Evolutionary conservation across 1,140 invertebrate species (phyloP).

Genomic region (Oscheius sp.): DNA sequence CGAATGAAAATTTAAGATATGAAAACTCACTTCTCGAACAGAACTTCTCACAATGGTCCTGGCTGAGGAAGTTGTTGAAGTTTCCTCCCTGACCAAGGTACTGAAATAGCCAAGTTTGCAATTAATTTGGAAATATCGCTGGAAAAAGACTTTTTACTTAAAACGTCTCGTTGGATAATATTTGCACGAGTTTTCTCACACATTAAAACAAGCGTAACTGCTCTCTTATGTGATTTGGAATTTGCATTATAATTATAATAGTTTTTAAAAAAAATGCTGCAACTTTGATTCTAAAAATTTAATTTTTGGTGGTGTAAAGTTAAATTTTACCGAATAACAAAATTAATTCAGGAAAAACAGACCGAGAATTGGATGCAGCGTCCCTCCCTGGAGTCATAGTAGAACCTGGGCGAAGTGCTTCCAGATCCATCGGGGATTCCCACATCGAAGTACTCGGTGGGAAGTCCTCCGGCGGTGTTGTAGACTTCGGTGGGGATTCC

Average conservation of each 20-base stretch:
- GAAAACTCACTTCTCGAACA: conserved; percentile 57
- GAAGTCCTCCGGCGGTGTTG: conserved; percentile 59
- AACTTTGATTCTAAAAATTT: too few relatives aligned
- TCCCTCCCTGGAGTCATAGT: conserved; percentile 58
- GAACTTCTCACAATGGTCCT: conserved; percentile 61
- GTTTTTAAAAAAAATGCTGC: too few relatives aligned
- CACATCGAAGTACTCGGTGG: conserved; percentile 58
- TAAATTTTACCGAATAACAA: too few relatives aligned
- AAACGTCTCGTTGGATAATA: neutral
- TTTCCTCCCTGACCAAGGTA: conserved; percentile 60
- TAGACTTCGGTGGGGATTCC: conserved; percentile 60
- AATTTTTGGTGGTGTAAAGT: too few relatives aligned
- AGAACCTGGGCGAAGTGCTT: conserved; percentile 58
- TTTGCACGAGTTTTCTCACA: neutral
- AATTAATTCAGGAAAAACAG: too few relatives aligned
- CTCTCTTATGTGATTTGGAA: neutral
- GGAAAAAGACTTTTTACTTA: neutral
- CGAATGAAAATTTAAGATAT: neutral
- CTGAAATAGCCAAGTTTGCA: too few relatives aligned
- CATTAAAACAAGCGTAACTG: neutral
- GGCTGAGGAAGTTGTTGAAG: conserved; percentile 60
- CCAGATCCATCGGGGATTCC: conserved; percentile 57
- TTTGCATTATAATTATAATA: conserved; percentile 16
- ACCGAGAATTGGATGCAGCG: conserved; percentile 59
- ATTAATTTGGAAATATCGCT: too few relatives aligned